Percentiles rank a stretch among this genome's conserved stretches.
Conservation (phyloP, 2,113 vertebrate species). For the Barnardius zonarius region DNA sequence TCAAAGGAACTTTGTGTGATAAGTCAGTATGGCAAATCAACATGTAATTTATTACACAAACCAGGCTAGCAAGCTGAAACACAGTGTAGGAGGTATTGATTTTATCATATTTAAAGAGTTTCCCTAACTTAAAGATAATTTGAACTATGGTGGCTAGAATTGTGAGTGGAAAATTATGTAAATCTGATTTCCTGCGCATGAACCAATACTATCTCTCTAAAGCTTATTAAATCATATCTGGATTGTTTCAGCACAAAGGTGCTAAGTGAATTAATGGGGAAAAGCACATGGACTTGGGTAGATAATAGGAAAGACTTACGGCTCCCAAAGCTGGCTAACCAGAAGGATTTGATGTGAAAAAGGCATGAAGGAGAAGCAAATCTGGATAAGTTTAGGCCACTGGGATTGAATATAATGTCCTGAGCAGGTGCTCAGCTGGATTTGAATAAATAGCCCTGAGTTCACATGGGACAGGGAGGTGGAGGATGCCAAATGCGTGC, state of each 20-base stretch:
- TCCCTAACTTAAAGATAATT: conserved; percentile 24
- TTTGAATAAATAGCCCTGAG: neutral
- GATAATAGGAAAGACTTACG: neutral
- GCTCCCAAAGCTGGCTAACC: neutral
- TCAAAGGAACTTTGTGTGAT: neutral
- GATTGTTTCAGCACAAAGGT: conserved; percentile 48
- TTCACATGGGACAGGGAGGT: rapidly evolving
- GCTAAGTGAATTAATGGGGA: conserved; percentile 4
- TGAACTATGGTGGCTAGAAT: neutral
- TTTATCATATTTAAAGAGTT: conserved; percentile 36
- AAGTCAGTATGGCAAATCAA: conserved; percentile 46
- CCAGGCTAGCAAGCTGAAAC: neutral
- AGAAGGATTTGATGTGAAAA: neutral
- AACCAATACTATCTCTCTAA: neutral
- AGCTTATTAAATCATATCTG: conserved; percentile 57
- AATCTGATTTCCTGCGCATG: conserved; percentile 58
- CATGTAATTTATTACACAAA: conserved; percentile 10
- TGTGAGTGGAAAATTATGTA: conserved; percentile 57
- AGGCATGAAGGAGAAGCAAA: neutral
- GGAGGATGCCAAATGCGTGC: rapidly evolving
- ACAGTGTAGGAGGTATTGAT: conserved; percentile 20
- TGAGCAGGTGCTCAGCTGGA: neutral
- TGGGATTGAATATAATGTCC: neutral
- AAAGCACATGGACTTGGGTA: neutral
- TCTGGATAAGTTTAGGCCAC: neutral